Evolutionary conservation across 2,797 vertebrate species (phyloP), one percentile per base, ranked within the genome.

Genomic region (Percopsis omiscomaycus): DNA sequence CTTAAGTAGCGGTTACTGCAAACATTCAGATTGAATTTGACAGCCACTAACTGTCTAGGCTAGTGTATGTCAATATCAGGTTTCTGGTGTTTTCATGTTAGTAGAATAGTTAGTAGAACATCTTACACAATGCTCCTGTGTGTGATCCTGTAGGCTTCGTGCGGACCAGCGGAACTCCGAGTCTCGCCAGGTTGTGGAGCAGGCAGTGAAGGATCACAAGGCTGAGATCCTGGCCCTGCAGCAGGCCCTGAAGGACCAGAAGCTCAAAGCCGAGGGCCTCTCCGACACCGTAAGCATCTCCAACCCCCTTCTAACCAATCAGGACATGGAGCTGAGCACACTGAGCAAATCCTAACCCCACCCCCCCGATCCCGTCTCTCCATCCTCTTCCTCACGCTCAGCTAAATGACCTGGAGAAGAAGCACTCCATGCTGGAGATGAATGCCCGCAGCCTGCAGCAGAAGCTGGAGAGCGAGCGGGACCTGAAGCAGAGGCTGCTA

Each of bases 351-450:
- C 6, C 14, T 22, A 1, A 6, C 32, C 1, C 12, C 1, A 10
- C 12, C 27, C 12, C 16, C 37, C n/a, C 1, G 22, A 22, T 22
- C 22, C 22, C 22, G 22, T 1, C 22, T 22, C 22, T 22, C 28
- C 52, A 2, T 47, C 3, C 53, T 56, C 49, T 74, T 60, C 68
- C 44, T 67, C 28, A 29, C 51, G 2, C 46, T 69, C 74, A 98
- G 97, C 83, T 99, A 61, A 96, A 92, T 54, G 96, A 98, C 79
- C 89, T 98, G 90, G 97, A 99, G 88, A 99, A 99, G 91, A 98
- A 98, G 77, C 97, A 99, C 0, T 90, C 97, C 71, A 98, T 98
- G 96, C 88, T 99, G 80, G 97, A 99, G 85, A 97, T 99, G 96
- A 98, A 98, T 0, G 94, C 97, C 10, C 95, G 93, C 69, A 97